Percentiles rank a stretch among this genome's conserved stretches.
Evolutionary conservation across 2,888 invertebrate genomes (phyloP).

Genomic region (Andricus quercusramuli): DNA sequence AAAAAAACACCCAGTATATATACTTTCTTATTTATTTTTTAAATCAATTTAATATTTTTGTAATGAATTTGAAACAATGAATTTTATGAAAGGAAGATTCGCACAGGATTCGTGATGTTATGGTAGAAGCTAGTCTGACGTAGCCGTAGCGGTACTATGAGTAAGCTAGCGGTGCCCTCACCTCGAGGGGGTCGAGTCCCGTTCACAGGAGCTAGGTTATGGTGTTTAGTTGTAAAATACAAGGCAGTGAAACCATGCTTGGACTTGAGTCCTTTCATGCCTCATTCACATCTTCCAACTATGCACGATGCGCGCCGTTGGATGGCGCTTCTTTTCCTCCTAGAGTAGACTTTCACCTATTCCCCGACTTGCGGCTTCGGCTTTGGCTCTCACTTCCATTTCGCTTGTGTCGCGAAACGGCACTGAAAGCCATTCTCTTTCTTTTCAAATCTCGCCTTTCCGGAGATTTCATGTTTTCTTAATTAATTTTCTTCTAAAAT

Average conservation of each 20-base stretch:
- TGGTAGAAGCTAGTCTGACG: slow-evolving; percentile 6
- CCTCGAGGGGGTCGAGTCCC: slow-evolving; percentile 19
- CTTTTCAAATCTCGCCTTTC: not conserved
- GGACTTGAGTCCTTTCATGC: slow-evolving; percentile 23
- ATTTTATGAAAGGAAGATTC: not conserved
- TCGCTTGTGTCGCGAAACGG: slow-evolving; percentile 5
- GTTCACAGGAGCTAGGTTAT: slow-evolving; percentile 22
- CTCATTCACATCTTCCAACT: slow-evolving; percentile 21
- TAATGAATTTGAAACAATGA: not conserved
- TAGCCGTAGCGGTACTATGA: slow-evolving; percentile 71
- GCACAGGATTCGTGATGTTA: not conserved
- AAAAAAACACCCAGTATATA: too few relatives aligned
- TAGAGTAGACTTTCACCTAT: slow-evolving; percentile 35
- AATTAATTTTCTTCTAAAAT: not conserved
- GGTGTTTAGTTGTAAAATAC: slow-evolving; percentile 24
- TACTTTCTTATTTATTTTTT: too few relatives aligned
- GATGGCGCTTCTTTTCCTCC: slow-evolving; percentile 29
- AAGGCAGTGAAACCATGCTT: slow-evolving; percentile 33
- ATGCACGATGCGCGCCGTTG: slow-evolving; percentile 21
- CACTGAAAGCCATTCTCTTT: not conserved
- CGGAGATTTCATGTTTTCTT: not conserved
- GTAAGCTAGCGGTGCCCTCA: slow-evolving; percentile 65
- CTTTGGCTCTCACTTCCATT: slow-evolving; percentile 31
- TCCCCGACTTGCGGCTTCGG: not conserved
- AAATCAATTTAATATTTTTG: too few relatives aligned